Evolutionary conservation across 2,888 invertebrate species (phyloP).

Genomic region (Lamellibrachia columna): DNA sequence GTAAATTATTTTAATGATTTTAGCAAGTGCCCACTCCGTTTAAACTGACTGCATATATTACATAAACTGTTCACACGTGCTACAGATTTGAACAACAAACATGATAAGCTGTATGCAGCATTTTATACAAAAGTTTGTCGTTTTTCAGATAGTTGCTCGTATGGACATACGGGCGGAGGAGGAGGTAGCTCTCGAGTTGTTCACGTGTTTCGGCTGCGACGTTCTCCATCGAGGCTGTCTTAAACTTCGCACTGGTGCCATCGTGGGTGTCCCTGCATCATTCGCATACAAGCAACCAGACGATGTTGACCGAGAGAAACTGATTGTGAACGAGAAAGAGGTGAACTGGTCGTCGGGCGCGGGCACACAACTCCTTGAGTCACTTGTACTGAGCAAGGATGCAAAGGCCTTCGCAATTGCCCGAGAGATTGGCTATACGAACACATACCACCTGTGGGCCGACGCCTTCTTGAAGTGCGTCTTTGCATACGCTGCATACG

Average conservation of each 20-base stretch:
- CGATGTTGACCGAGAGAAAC: not conserved
- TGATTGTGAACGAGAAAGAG: constrained; percentile 63
- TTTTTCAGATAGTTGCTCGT: constrained; percentile 25
- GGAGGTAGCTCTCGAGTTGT: constrained; percentile 33
- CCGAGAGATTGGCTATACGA: constrained; percentile 75
- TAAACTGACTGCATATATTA: no score
- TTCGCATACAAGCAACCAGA: constrained; percentile 71
- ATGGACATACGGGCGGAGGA: constrained; percentile 25
- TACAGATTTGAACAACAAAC: not conserved
- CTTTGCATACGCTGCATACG: constrained; percentile 53
- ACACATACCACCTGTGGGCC: constrained; percentile 71
- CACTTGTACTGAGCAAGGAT: constrained; percentile 79
- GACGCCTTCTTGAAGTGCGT: constrained; percentile 68
- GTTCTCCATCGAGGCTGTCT: constrained; percentile 75
- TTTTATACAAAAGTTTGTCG: no score
- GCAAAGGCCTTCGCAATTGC: constrained; percentile 85
- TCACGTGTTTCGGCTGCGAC: constrained; percentile 59
- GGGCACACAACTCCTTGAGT: constrained; percentile 74
- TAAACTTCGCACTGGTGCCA: constrained; percentile 71
- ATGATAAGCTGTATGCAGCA: no score
- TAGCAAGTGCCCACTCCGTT: no score
- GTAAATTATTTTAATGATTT: no score
- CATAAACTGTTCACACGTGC: not conserved
- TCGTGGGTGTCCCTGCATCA: constrained; percentile 80
- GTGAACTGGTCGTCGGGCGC: constrained; percentile 75